Evolutionary conservation across 2,888 invertebrate genomes (phyloP), one percentile per base, ranked within the genome.

Genomic region (Schrankia costaestrigalis): DNA sequence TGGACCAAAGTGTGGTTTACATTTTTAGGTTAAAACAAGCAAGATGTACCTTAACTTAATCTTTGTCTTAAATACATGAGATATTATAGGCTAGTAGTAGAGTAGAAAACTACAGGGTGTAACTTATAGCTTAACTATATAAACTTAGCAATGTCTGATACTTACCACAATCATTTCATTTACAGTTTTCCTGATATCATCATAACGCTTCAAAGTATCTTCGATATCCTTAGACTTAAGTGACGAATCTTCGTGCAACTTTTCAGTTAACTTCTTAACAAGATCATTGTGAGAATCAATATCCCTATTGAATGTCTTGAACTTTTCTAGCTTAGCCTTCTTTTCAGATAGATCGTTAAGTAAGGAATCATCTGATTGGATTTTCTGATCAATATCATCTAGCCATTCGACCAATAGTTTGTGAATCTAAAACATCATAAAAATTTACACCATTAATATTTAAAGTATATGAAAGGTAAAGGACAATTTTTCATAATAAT

Each of bases 301-400:
- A 61, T 98, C 97, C 46, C 95, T 91, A 55, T 93, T 93, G 30
- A 96, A 90, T 0, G 93, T 91, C 64, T 92, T 94, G 75, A 94
- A 94, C 74, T 97, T 97, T 71, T 98, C 97, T 11, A 97, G 71
- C 24, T 94, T 92, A 0, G 96, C 94, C 55, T 95, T 93, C 78
- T 97, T 98, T 70, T 98, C 98, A 31, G 96, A 95, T 1, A 97
- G 83, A 69, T 97, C 97, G 59, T 95, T 94, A 14, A 94, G 90
- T 40, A 91, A 90, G 6, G 90, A 90, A 60, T 94, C 93, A 41
- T 93, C 92, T 1, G 92, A 91, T 63, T 93, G 93, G 4, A 96
- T 90, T 73, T 95, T 96, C 27, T 93, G 92, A 63, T 96, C 95
- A 40, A 96, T 91, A 63, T 97, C 97, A 43, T 95, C 93, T 35